A percentile compares a stretch with the other conserved stretches of the same genome.
These are phyloP conservation scores for Ectropis crepuscularia DNA, from an alignment of 2,888 invertebrate genomes.

Conservation along the genomic window DNA sequence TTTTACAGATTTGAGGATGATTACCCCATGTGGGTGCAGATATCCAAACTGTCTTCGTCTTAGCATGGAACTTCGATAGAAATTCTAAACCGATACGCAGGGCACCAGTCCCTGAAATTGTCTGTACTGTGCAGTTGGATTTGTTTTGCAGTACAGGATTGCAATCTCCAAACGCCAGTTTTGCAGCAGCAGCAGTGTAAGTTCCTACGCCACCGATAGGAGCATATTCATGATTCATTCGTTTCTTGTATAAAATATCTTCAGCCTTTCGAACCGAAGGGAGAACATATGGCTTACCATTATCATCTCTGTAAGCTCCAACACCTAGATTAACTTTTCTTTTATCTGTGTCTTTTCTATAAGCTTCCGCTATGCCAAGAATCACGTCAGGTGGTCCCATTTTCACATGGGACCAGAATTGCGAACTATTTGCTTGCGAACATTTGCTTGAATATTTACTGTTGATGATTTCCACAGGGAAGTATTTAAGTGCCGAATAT, in stretches of 20 bases:
- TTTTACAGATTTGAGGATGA: background rate
- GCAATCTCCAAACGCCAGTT: constrained; percentile 2
- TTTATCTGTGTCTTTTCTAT: background rate
- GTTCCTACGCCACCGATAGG: background rate
- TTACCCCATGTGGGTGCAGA: constrained; percentile 1
- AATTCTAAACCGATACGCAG: background rate
- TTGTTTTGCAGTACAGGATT: background rate
- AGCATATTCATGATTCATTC: background rate
- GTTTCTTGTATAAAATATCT: background rate
- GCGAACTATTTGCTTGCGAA: too few species aligned
- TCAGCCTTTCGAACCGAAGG: background rate
- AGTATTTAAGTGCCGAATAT: too few species aligned
- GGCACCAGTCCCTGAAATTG: background rate
- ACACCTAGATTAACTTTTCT: background rate
- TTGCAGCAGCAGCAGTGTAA: background rate
- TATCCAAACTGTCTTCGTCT: background rate
- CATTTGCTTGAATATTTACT: too few species aligned
- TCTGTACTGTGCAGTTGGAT: background rate
- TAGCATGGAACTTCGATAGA: background rate
- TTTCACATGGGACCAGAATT: background rate
- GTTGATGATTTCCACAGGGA: too few species aligned
- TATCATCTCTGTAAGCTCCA: constrained; percentile 1
- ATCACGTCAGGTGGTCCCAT: background rate
- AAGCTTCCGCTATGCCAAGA: background rate
- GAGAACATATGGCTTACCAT: background rate